Percentiles rank a stretch among this genome's conserved stretches.
Conservation (phyloP, 2,113 vertebrate species). For the Heterochromis multidens region DNA sequence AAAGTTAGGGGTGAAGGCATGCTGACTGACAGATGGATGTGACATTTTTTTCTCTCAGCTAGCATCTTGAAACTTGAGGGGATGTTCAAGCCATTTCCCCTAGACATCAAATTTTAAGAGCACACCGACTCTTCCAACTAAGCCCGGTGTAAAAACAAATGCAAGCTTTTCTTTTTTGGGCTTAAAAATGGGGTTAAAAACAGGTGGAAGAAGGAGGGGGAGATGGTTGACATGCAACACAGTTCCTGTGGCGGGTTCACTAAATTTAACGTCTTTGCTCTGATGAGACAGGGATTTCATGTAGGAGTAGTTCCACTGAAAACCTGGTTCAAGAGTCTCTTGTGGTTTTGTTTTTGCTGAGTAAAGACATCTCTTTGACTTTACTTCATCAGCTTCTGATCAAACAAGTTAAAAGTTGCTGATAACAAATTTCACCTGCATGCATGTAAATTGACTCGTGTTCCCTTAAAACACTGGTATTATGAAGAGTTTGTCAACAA, state of each 20-base stretch:
- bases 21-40: too few species aligned
- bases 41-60: too few species aligned
- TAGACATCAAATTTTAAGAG: not conserved
- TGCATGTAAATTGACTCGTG: not conserved
- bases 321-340: not conserved
- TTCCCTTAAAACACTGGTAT: not conserved
- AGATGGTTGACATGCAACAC: too few species aligned
- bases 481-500: not conserved
- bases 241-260: too few species aligned
- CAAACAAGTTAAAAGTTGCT: not conserved
- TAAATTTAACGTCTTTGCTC: not conserved
- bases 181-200: not conserved
- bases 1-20: too few species aligned
- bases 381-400: not conserved
- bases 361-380: not conserved
- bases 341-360: not conserved
- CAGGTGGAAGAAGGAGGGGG: too few species aligned
- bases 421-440: not conserved
- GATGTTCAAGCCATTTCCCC: too few species aligned
- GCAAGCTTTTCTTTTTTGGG: not conserved
- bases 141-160: not conserved
- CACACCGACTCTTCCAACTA: not conserved
- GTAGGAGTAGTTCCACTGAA: not conserved
- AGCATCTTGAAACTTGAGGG: too few species aligned
- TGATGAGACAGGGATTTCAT: not conserved